These are phyloP conservation scores for Oryzias woworae DNA, from an alignment of 2,113 vertebrate species.

Conservation along the genomic window DNA sequence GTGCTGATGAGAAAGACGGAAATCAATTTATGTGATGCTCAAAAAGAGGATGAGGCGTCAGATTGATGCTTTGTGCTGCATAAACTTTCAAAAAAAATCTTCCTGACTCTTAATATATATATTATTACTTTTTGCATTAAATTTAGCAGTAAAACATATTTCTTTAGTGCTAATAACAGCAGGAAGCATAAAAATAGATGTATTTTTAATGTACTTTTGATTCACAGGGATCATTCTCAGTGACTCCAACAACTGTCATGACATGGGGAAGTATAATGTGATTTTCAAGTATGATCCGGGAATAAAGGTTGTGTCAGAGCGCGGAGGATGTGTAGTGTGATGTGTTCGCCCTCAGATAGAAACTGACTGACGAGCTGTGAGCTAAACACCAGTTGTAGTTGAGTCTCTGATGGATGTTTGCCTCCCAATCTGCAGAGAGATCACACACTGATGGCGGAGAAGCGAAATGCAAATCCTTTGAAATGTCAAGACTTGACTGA, in stretches of 20 bases:
- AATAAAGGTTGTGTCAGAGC: not conserved
- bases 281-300: not conserved
- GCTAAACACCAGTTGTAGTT: conserved; percentile 24
- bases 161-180: not conserved
- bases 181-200: not conserved
- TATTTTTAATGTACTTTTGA: not conserved
- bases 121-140: no score
- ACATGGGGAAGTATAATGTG: not conserved
- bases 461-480: conserved; percentile 49
- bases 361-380: conserved; percentile 25
- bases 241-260: not conserved
- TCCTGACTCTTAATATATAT: no score
- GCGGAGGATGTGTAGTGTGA: not conserved
- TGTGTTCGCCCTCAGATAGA: conserved; percentile 3
- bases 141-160: no score
- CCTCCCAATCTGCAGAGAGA: conserved; percentile 40
- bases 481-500: conserved; percentile 55
- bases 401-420: conserved; percentile 40
- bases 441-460: conserved; percentile 48
- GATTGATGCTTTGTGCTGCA: no score
- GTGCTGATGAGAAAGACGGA: no score
- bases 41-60: no score
- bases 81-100: no score
- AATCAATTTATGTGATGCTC: no score
- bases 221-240: not conserved